Percentiles rank a stretch among this genome's conserved stretches.
Conservation (phyloP, 2,797 vertebrate genomes). For the Neosilurus hyrtlii region DNA sequence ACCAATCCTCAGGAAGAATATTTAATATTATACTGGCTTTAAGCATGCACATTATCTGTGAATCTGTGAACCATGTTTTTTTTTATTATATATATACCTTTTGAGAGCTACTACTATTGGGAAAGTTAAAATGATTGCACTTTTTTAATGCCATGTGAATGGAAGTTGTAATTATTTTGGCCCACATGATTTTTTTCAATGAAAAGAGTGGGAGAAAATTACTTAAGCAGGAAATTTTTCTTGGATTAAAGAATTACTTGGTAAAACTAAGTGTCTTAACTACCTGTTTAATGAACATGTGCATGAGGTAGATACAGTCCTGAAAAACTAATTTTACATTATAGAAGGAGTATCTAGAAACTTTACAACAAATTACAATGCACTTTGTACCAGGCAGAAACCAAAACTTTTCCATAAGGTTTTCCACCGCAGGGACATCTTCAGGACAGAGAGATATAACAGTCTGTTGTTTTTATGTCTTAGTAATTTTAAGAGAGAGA, state of each 20-base stretch:
- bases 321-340: neutral
- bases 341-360: neutral
- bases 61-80: slow-evolving; percentile 65
- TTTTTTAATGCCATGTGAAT: slow-evolving; percentile 40
- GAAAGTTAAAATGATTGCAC: slow-evolving; percentile 59
- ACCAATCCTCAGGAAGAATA: slow-evolving; percentile 64
- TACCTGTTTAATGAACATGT: neutral
- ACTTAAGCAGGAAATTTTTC: slow-evolving; percentile 17
- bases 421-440: neutral
- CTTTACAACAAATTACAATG: neutral
- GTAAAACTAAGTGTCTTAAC: neutral
- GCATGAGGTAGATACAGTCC: neutral
- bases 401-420: neutral
- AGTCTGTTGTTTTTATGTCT: neutral
- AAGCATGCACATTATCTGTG: slow-evolving; percentile 67
- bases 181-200: slow-evolving; percentile 18
- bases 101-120: slow-evolving; percentile 55
- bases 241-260: neutral
- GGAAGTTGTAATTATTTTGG: slow-evolving; percentile 38
- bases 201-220: neutral
- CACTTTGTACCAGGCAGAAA: neutral
- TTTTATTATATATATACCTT: slow-evolving; percentile 40
- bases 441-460: neutral
- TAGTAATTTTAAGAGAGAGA: neutral
- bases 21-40: slow-evolving; percentile 67